Evolutionary conservation across 1,140 invertebrate species (phyloP), one percentile per base, ranked within the genome.

Genomic region (Pectinophora gossypiella): DNA sequence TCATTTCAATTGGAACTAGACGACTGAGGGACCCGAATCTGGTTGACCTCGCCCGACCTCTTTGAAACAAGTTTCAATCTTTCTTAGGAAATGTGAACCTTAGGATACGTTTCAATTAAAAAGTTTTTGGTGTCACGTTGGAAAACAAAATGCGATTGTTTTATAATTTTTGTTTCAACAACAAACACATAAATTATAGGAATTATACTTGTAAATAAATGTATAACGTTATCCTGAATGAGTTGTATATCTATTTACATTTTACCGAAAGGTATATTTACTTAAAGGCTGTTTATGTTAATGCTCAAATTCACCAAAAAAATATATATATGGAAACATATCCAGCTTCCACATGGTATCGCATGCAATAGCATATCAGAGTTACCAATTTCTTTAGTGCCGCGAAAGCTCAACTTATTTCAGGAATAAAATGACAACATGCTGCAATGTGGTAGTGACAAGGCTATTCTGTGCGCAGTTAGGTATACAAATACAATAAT

Each of bases 1-100:
- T 66, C 63, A 69, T 76, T 64, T 66, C 64, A 59, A 62, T 61
- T 46, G 48, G 42, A 47, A 40, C 51, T 54, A 60, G 54, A 56
- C 52, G 52, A 58, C 56, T 58, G 53, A 21, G n/a, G 20, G 27
- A 13, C 36, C n/a, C 13, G 36, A 32, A 21, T 45, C 22, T 16
- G 19, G 13, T 27, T 22, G 36, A 3, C 23, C 36, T 51, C 51
- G 45, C 22, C 12, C 19, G 5, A 58, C n/a, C 23, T 38, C 51
- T 56, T 55, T 61, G 38, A 43, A 45, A 2, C 32, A 44, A 63
- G 36, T 56, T 54, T 45, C 54, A 48, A 61, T 60, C 51, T 57
- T 54, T 46, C 42, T 19, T 40, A 48, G 15, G 49, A 56, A 48
- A 12, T 27, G 53, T 35, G 47, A 35, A 51, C 47, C 32, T 56